Evolutionary conservation across 1,140 invertebrate species (phyloP), one percentile per base, ranked within the genome.

Genomic region (Gryllus bimaculatus): DNA sequence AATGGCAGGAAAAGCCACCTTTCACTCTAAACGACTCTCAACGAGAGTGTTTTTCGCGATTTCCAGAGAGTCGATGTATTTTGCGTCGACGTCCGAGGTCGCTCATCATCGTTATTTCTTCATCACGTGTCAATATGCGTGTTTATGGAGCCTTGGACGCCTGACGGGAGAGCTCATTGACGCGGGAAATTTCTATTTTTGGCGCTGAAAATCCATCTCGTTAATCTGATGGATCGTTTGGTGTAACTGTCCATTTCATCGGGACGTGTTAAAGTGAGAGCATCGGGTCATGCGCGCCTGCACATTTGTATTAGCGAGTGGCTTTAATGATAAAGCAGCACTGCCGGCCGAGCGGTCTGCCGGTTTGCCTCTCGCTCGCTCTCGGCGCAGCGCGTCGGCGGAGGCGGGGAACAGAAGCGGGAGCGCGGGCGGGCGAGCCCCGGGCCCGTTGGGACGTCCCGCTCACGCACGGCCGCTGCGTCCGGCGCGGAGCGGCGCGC

Each of bases 161-260:
- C 54, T 66, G 54, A 66, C 54, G 54, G 54, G 54, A 66, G 54
- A 66, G 54, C 54, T 66, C 54, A 66, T 66, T 66, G 54, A 18
- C 54, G 54, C 54, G 54, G 54, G 54, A 66, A 66, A 66, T 66
- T 66, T 66, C 54, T 66, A 66, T 66, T 66, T 66, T 66, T 66
- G 54, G 54, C 54, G 10, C 10, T 66, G 54, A 66, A 66, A 66
- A 66, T 66, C 54, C 54, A 66, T 66, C 54, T 13, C 54, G 54
- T 66, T 66, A 66, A 66, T 66, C 54, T 66, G 54, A 66, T 66
- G 54, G 54, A 66, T 66, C 54, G 54, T 66, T 66, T 66, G 18
- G 10, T 66, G 54, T 66, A 66, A 66, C 54, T 66, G 54, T 66
- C 54, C 54, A 66, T 66, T 66, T 66, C 54, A 66, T 66, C 54